Base-by-base conservation (phyloP, 2,797 vertebrate species). In the Sebastes hopkinsi region DNA sequence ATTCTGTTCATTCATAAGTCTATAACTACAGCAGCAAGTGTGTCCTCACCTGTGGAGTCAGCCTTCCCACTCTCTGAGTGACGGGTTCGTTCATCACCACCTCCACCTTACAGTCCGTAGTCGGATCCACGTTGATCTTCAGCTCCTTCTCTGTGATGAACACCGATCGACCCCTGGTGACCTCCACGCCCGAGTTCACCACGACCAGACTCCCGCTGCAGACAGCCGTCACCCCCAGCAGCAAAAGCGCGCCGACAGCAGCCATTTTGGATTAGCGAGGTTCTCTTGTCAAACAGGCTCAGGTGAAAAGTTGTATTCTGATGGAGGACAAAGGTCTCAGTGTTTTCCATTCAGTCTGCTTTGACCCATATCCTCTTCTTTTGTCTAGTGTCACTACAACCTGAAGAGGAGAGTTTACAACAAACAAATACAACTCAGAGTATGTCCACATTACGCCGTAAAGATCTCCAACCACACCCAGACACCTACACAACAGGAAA, bases 21-120 rank as follows among this genome's bases (percentile, higher is more conserved):
- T 25, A 3, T 14, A n/a, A 3, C 16, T 6, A 2, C 56, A n/a
- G 52, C 34, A 22, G 76, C 34, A 22, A 73, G 59, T 29, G 73
- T 12, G 61, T 18, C n/a, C 92, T 88, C 87, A 97, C 96, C 95
- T 95, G 94, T 67, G 96, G 96, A 23, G 78, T 93, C 60, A 97
- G 81, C 72, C 86, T 95, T 1, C 96, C 95, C 46, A 92, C 94
- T 73, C 95, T 88, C 87, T 95, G 94, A 11, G 91, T 94, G 67
- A 93, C 38, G 0, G 87, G 94, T 30, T 97, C 94, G 54, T 95
- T 96, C 80, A 93, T 90, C 83, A 96, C 89, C 29, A 92, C 94
- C 88, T 96, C 93, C 80, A 96, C 95, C 88, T 97, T 97, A 75
- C 95, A 96, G 81, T 94, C 32, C 0, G 84, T 83, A 0, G 74